Conservation (phyloP, 2,113 vertebrate genomes). For the Syngnathus typhle region DNA sequence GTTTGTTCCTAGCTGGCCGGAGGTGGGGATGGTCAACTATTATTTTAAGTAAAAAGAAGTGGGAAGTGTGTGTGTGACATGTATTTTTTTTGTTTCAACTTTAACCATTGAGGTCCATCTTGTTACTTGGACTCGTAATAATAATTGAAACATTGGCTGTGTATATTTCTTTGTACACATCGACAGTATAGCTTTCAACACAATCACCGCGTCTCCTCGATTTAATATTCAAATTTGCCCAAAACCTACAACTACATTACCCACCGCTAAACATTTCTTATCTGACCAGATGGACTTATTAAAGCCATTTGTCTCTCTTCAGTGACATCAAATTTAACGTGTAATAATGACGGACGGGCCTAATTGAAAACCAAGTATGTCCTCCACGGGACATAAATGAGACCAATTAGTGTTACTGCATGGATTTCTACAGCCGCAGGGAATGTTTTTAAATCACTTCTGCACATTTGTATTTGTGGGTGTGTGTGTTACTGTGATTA, state of each 20-base stretch:
- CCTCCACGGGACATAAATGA: constrained; percentile 24
- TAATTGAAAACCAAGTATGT: constrained; percentile 42
- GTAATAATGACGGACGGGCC: constrained; percentile 18
- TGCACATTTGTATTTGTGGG: constrained; percentile 17
- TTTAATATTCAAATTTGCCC: not conserved
- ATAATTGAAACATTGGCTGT: too few relatives aligned
- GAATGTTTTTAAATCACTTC: constrained; percentile 35
- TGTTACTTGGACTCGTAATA: not conserved
- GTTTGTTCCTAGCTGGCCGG: not conserved
- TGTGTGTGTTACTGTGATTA: constrained; percentile 26
- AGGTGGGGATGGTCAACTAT: not conserved
- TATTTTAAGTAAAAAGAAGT: not conserved
- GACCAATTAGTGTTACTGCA: constrained; percentile 24
- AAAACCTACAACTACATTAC: constrained; percentile 2
- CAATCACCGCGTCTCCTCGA: not conserved
- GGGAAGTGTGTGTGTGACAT: not conserved
- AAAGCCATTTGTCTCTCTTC: constrained; percentile 34
- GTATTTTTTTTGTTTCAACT: not conserved
- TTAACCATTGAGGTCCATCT: not conserved
- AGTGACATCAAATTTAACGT: constrained; percentile 30
- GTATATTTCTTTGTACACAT: too few relatives aligned
- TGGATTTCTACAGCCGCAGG: constrained; percentile 24
- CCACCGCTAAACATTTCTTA: constrained; percentile 12
- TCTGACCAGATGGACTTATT: constrained; percentile 25
- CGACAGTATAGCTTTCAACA: not conserved